Percentiles rank a stretch among this genome's conserved stretches.
Evolutionary conservation across 2,888 invertebrate species (phyloP).

Genomic region (Rhamphomyia laevipes): DNA sequence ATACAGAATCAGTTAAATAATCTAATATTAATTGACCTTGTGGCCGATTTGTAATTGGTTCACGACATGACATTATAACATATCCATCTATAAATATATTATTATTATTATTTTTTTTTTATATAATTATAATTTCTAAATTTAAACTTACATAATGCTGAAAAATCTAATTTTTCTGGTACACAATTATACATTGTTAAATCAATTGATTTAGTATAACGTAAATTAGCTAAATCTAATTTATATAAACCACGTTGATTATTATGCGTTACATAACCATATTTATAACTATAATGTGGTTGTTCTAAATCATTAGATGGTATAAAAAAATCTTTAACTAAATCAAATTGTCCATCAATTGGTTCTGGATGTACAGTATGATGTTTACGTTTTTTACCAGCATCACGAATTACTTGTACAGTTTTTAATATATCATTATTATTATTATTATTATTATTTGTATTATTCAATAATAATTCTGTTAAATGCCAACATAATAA

Average conservation of each 20-base stretch:
- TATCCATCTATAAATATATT: conserved; percentile 47
- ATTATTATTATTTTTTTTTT: conserved; percentile 2
- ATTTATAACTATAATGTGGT: conserved; percentile 47
- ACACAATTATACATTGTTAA: conserved; percentile 61
- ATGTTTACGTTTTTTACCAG: conserved; percentile 58
- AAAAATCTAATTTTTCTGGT: conserved; percentile 54
- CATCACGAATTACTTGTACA: conserved; percentile 53
- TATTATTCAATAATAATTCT: background rate
- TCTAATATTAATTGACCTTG: conserved; percentile 58
- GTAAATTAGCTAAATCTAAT: conserved; percentile 56
- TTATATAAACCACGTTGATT: conserved; percentile 62
- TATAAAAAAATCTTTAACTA: conserved; percentile 52
- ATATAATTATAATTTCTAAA: background rate
- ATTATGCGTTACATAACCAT: conserved; percentile 62
- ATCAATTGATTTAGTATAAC: conserved; percentile 59
- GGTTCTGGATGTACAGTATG: conserved; percentile 62
- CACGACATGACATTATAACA: conserved; percentile 57
- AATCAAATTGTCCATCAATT: conserved; percentile 62
- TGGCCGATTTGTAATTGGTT: conserved; percentile 49
- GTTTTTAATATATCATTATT: conserved; percentile 8
- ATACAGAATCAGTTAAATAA: conserved; percentile 58
- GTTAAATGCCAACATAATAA: conserved; percentile 44
- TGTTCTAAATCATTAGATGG: conserved; percentile 46
- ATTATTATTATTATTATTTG: background rate
- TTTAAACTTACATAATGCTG: conserved; percentile 52